Percentiles rank a stretch among this genome's conserved stretches.
Conservation (phyloP, 2,797 vertebrate genomes). For the Acanthornis magna region DNA sequence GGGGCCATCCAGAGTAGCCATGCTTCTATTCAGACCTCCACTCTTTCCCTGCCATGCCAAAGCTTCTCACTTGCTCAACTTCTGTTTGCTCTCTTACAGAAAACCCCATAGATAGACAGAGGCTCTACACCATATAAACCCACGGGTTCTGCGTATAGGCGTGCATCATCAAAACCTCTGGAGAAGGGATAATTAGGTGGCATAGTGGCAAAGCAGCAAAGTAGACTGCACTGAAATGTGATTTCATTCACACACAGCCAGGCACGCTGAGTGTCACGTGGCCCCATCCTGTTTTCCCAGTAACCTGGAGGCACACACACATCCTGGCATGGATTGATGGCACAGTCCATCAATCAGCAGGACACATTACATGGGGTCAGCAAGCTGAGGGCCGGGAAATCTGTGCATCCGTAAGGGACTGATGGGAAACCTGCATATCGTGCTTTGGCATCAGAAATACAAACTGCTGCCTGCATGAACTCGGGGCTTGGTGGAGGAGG, state of each 20-base stretch:
- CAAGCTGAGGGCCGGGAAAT: background rate
- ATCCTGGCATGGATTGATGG: background rate
- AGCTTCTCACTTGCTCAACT: background rate
- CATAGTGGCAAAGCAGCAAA: background rate
- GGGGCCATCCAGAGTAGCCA: background rate
- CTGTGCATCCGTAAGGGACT: background rate
- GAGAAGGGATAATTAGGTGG: background rate
- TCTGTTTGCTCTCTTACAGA: fast-evolving
- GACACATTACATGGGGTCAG: background rate
- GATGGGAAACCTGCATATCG: background rate
- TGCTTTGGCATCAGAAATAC: background rate
- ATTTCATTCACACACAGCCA: background rate
- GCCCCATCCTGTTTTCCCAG: background rate
- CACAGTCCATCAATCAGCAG: background rate
- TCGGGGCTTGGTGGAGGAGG: background rate
- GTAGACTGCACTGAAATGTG: background rate
- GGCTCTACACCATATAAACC: background rate
- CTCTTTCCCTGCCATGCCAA: background rate
- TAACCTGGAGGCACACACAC: background rate
- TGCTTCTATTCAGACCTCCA: background rate
- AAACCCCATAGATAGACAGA: background rate
- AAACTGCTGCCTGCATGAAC: background rate
- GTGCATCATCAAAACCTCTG: background rate
- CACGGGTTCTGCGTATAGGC: background rate
- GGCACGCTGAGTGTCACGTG: fast-evolving